A percentile compares a stretch with the other conserved stretches of the same genome.
These are phyloP conservation scores for Cydia fagiglandana DNA, from an alignment of 1,140 invertebrate species.

Conservation along the genomic window DNA sequence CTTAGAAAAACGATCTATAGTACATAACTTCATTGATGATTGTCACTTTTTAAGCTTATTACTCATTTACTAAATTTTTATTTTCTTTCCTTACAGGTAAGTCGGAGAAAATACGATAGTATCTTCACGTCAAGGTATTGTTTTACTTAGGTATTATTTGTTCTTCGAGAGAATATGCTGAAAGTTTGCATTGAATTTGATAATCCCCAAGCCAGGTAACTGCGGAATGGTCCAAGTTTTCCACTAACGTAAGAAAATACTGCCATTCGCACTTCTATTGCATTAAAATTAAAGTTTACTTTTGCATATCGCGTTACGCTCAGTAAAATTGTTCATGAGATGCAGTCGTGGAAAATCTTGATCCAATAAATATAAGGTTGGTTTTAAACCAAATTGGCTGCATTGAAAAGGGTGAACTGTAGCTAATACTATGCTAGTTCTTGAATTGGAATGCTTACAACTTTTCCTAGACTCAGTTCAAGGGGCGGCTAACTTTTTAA, in stretches of 20 bases:
- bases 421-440: slow-evolving; percentile 25
- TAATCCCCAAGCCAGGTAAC: slow-evolving; percentile 27
- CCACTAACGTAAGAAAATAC: slow-evolving; percentile 5
- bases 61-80: slow-evolving; percentile 37
- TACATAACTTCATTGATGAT: too few relatives aligned
- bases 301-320: not conserved
- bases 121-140: not conserved
- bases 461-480: slow-evolving; percentile 25
- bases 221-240: slow-evolving; percentile 24
- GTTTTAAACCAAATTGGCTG: not conserved
- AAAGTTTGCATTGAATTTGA: slow-evolving; percentile 26
- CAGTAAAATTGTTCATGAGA: not conserved
- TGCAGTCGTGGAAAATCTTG: not conserved
- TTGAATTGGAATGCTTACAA: slow-evolving; percentile 28
- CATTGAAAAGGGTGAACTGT: slow-evolving; percentile 4
- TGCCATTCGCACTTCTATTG: not conserved
- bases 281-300: slow-evolving; percentile 25
- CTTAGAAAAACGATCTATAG: too few relatives aligned
- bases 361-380: not conserved
- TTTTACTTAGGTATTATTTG: slow-evolving; percentile 7
- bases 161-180: slow-evolving; percentile 17
- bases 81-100: not conserved
- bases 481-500: slow-evolving; percentile 21
- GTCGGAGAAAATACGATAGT: not conserved
- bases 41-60: too few relatives aligned